Base-by-base conservation (phyloP, 1,140 invertebrate genomes). In the Macrosteles quadrilineatus region DNA sequence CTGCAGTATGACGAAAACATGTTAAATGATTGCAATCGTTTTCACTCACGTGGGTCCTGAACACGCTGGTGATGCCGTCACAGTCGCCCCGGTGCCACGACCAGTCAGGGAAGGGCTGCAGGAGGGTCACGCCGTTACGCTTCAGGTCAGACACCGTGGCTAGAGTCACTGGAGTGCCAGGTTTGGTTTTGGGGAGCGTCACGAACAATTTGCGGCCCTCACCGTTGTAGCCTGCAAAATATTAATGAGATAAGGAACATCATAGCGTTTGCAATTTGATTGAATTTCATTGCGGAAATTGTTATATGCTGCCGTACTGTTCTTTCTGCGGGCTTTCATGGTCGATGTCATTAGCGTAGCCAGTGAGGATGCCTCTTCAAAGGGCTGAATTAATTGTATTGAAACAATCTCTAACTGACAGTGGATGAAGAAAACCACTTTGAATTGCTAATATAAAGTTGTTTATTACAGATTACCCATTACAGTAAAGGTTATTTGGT, bases 71-170 rank as follows among this genome's bases (percentile, higher is more conserved):
- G 21, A 77, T 74, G 1, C 70, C 73, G 19, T 77, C 72, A 45
- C 76, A 77, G 59, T 72, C 67, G 12, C 68, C 73, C 32, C 68
- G 71, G 57, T 71, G 72, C 72, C 71, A 73, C 30, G 68, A 72
- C 76, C 76, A 77, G 55, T 74, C 72, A 1, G 77, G 77, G 36
- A 73, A 78, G 12, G 77, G 77, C 3, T 69, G n/a, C 17, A 78
- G 72, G 9, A 74, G 30, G 14, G 68, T 62, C 1, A 69, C 72
- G 30, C 50, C 43, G 3, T 73, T 66, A 1, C 47, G 19, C 12
- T 40, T 32, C 4, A 68, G 68, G 2, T 68, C 27, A 12, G 72
- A 68, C n/a, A 78, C 67, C 32, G 71, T 73, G 9, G 75, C 72
- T 2, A 78, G 27, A 1, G 77, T 77, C 6, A 74, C 77, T 30